Percentiles rank a stretch among this genome's conserved stretches.
Evolutionary conservation across 2,888 invertebrate genomes (phyloP).

Genomic region (Hydraecia micacea): DNA sequence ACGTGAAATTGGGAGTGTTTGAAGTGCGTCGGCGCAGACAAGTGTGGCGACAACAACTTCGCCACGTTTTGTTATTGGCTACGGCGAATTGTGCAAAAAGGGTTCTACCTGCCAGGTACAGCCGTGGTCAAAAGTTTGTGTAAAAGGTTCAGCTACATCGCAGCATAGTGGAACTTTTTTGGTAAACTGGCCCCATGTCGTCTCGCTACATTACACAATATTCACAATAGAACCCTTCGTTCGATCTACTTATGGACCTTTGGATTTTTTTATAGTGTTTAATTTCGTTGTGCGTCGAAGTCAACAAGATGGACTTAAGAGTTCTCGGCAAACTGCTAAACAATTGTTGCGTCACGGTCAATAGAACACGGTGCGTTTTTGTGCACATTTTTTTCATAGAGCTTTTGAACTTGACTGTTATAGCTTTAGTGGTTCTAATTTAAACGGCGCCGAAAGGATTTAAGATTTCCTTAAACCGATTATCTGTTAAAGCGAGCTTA

Average conservation of each 20-base stretch:
- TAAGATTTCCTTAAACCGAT: slow-evolving; percentile 73
- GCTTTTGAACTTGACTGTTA: slow-evolving; percentile 76
- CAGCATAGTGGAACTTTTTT: slow-evolving; percentile 73
- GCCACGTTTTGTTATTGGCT: slow-evolving; percentile 78
- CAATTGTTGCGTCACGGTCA: slow-evolving; percentile 90
- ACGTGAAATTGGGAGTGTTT: slow-evolving; percentile 88
- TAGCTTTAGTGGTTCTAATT: slow-evolving; percentile 76
- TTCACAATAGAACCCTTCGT: slow-evolving; percentile 87
- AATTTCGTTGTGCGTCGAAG: slow-evolving; percentile 84
- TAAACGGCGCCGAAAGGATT: slow-evolving; percentile 78
- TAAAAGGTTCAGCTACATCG: slow-evolving; percentile 58
- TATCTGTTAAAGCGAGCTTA: slow-evolving; percentile 65
- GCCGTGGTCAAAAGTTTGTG: slow-evolving; percentile 67
- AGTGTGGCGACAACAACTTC: slow-evolving; percentile 86
- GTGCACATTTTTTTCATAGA: slow-evolving; percentile 73
- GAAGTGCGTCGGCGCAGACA: slow-evolving; percentile 79
- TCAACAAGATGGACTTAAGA: slow-evolving; percentile 89
- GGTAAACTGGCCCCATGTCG: slow-evolving; percentile 77
- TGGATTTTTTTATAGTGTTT: slow-evolving; percentile 82
- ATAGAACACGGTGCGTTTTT: slow-evolving; percentile 85
- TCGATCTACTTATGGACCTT: slow-evolving; percentile 86
- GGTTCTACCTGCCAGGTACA: slow-evolving; percentile 86
- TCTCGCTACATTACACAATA: slow-evolving; percentile 89
- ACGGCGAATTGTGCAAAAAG: slow-evolving; percentile 89
- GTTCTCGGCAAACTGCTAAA: slow-evolving; percentile 88